Percentiles rank a stretch among this genome's conserved stretches.
phyloP scores from a whole-genome alignment of 2,113 vertebrate species.

The Romanogobio albipinnatus region DNA sequence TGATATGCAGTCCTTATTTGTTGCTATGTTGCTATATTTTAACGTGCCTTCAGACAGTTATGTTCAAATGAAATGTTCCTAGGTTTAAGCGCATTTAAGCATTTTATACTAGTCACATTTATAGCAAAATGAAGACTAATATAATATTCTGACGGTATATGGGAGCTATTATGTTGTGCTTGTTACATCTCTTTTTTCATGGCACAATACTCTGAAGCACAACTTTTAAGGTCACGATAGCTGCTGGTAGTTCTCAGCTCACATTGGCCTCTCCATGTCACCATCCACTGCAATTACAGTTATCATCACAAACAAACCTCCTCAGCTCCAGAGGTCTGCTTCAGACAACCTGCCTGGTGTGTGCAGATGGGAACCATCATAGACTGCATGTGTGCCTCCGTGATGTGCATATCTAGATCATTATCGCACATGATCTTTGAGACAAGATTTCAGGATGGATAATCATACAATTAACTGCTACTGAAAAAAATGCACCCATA shows the following conservation, averaged over 20 bases:
- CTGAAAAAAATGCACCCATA: not conserved
- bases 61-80: not conserved
- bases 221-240: conserved; percentile 14
- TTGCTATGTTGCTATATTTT: not conserved
- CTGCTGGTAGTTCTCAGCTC: conserved; percentile 38
- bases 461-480: conserved; percentile 28
- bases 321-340: conserved; percentile 57
- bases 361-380: conserved; percentile 63
- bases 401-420: not conserved
- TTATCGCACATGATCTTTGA: not conserved
- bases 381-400: conserved; percentile 29
- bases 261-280: conserved; percentile 63
- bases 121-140: conserved; percentile 6
- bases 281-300: conserved; percentile 67
- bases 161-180: not conserved
- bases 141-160: not conserved
- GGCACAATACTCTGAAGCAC: not conserved
- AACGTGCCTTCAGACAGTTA: not conserved
- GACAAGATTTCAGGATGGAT: conserved; percentile 4
- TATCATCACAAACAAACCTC: conserved; percentile 70
- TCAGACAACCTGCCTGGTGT: conserved; percentile 63
- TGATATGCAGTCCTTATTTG: not conserved
- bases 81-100: not conserved
- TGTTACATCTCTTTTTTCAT: not conserved
- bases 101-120: not conserved